A percentile compares a stretch with the other conserved stretches of the same genome.
These are phyloP conservation scores for Cettia cetti DNA, from an alignment of 2,113 vertebrate genomes.

Conservation along the genomic window DNA sequence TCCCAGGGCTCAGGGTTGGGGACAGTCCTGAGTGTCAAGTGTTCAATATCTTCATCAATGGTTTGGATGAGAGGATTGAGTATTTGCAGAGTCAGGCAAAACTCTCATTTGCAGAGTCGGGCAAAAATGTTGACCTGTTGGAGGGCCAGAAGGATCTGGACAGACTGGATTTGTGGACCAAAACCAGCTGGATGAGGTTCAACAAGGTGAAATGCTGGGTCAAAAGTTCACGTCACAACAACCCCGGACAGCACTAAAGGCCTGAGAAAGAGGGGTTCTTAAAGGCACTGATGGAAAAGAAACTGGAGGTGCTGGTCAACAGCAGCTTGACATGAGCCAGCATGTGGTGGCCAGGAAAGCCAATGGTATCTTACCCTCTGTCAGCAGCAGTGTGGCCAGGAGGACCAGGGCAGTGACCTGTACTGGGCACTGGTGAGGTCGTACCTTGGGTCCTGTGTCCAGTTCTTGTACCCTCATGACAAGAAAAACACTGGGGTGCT, in stretches of 20 bases:
- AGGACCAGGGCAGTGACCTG: not conserved
- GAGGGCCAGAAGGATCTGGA: not conserved
- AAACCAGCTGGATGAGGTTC: not conserved
- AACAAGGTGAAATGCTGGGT: not conserved
- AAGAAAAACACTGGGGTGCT: not conserved
- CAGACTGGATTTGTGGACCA: not conserved
- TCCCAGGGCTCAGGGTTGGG: not conserved
- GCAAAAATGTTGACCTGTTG: not conserved
- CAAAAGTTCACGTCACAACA: fast-evolving
- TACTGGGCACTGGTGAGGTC: not conserved
- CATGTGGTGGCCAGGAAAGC: not conserved
- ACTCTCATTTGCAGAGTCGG: not conserved
- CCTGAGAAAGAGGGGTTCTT: not conserved
- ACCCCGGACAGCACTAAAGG: not conserved
- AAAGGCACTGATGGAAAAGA: not conserved
- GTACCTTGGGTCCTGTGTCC: not conserved
- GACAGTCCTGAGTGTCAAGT: not conserved
- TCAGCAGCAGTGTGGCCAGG: not conserved
- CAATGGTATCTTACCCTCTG: not conserved
- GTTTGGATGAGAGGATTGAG: not conserved
- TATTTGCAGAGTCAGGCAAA: not conserved
- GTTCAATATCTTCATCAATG: not conserved
- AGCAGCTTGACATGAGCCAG: not conserved
- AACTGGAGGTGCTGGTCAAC: not conserved
- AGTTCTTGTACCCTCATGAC: not conserved